Evolutionary conservation across 1,140 invertebrate genomes (phyloP), one percentile per base, ranked within the genome.

Genomic region (Neotoxoptera formosana): DNA sequence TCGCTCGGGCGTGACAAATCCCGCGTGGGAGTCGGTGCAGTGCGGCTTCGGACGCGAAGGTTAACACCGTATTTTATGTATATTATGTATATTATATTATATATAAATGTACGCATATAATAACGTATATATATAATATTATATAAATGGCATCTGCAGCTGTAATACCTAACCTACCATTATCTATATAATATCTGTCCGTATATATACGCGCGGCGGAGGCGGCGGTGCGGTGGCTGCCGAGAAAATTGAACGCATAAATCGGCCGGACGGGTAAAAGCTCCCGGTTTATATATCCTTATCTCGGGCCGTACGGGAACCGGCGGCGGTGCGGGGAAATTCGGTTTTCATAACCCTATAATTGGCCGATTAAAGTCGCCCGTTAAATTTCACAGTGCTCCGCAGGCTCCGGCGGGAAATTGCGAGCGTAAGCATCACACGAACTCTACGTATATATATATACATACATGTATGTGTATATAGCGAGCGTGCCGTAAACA

Each of bases 241-340:
- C 45, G 89, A 60, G 89, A 90, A 90, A 90, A 90, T 90, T 67
- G 89, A 90, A 90, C 89, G 56, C 56, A 36, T 90, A 90, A 90
- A 90, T 90, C 89, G 56, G 7, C 88, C 23, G 17, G 88, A 60
- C 51, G 36, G 51, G 51, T 67, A 90, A 90, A 89, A 90, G 53
- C 89, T 30, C 84, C 53, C 89, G 88, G 53, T 45, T 60, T 56
- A 56, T 83, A 83, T n/a, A n/a, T 56, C 87, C 34, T 90, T 90
- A 90, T 90, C 89, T 47, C 36, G 53, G 41, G 41, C 41, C 41
- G 41, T 41, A 41, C 41, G 41, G 4, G 87, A 25, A 47, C 11
- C n/a, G 30, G 45, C 47, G 21, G 51, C 21, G 34, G 48, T 21
- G 30, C n/a, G 8, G 87, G 89, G 41, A 67, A 67, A 90, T 90